phyloP scores from a whole-genome alignment of 2,888 invertebrate genomes.

The Fragum whitleyi region DNA sequence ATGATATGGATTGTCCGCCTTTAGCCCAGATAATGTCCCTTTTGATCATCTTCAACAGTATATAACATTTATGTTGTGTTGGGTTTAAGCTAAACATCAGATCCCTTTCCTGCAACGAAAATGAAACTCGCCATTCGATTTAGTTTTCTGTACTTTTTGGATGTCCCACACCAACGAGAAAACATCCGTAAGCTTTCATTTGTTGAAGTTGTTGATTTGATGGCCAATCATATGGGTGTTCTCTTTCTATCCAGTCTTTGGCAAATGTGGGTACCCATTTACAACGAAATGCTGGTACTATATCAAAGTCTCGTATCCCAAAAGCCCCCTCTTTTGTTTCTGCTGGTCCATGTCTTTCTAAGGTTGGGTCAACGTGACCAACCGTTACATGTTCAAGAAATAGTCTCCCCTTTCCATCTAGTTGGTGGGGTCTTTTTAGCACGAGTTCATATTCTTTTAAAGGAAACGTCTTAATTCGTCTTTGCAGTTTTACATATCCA shows the following conservation, averaged over 20 bases:
- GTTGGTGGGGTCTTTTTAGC: neutral
- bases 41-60: neutral
- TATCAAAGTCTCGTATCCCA: neutral
- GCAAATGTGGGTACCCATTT: neutral
- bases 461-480: neutral
- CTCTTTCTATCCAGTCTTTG: neutral
- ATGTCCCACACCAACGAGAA: slow-evolving; percentile 17
- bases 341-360: neutral
- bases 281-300: neutral
- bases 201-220: neutral
- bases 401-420: neutral
- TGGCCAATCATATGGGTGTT: neutral
- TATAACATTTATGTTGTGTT: neutral
- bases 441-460: neutral
- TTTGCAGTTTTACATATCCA: neutral
- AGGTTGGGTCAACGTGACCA: neutral
- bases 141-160: neutral
- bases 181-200: slow-evolving; percentile 1
- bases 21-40: neutral
- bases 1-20: neutral
- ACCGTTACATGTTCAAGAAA: neutral
- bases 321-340: neutral
- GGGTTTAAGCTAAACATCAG: neutral
- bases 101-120: slow-evolving; percentile 2
- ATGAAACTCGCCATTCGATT: slow-evolving; percentile 9